Conservation (phyloP, 2,888 invertebrate genomes). For the Spicauda simplicius region DNA sequence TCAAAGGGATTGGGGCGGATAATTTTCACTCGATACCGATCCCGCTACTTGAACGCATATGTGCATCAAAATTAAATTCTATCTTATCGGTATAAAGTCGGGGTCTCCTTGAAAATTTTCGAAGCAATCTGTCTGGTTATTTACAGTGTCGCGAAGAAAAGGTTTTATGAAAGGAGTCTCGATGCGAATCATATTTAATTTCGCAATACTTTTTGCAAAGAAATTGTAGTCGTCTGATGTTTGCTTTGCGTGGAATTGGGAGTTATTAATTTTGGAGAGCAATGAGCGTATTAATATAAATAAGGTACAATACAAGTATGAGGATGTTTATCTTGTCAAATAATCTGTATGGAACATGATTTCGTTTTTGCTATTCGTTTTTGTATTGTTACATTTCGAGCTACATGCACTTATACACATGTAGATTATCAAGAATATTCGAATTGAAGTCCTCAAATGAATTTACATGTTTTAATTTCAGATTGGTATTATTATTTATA, state of each 20-base stretch:
- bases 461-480: too few relatives aligned
- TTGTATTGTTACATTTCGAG: background rate
- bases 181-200: conserved; percentile 70
- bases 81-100: conserved; percentile 11
- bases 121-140: conserved; percentile 57
- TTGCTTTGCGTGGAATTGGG: conserved; percentile 31
- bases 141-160: conserved; percentile 65
- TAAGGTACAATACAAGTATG: background rate
- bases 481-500: too few relatives aligned
- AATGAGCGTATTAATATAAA: conserved; percentile 15
- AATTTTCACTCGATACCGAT: conserved; percentile 74
- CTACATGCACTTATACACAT: too few relatives aligned
- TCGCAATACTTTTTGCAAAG: conserved; percentile 54
- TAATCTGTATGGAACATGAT: background rate
- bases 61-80: conserved; percentile 38
- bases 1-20: conserved; percentile 68
- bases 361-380: background rate
- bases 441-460: too few relatives aligned
- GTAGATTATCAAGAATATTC: too few relatives aligned
- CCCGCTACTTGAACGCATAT: conserved; percentile 56
- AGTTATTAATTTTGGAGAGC: conserved; percentile 28
- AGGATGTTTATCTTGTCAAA: background rate
- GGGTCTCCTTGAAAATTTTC: conserved; percentile 9
- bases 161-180: conserved; percentile 65
- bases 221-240: conserved; percentile 54